A percentile compares a stretch with the other conserved stretches of the same genome.
Evolutionary conservation across 1,140 invertebrate species (phyloP).

Genomic region (Ceratosolen solmsi): DNA sequence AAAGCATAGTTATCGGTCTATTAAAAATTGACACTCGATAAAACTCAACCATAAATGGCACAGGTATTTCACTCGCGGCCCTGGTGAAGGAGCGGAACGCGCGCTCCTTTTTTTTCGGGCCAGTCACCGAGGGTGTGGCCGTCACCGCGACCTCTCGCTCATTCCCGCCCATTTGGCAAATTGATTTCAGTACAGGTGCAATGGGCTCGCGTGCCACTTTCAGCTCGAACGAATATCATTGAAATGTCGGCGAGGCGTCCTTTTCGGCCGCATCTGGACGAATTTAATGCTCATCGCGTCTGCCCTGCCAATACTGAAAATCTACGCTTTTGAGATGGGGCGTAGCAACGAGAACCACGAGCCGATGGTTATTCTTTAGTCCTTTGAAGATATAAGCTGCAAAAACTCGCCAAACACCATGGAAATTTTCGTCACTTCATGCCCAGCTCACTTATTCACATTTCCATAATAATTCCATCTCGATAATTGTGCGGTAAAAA

Average conservation of each 20-base stretch:
- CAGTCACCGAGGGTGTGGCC: conserved; percentile 58
- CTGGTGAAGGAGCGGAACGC: background rate
- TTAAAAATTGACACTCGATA: conserved; percentile 4
- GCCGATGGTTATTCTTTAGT: too few species aligned
- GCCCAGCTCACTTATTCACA: too few species aligned
- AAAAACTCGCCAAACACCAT: too few species aligned
- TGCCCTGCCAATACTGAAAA: too few species aligned
- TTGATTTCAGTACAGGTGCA: conserved; percentile 58
- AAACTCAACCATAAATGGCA: background rate
- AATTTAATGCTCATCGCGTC: too few species aligned
- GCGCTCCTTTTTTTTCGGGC: conserved; percentile 20
- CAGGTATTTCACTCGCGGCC: background rate
- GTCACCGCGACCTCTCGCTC: conserved; percentile 31
- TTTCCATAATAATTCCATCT: too few species aligned
- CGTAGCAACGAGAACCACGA: too few species aligned
- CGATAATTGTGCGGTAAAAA: too few species aligned
- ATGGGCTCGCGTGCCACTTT: conserved; percentile 14
- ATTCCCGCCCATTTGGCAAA: conserved; percentile 59
- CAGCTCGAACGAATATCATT: conserved; percentile 21
- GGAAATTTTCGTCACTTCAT: too few species aligned
- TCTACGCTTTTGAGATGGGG: too few species aligned
- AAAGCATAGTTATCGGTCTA: conserved; percentile 44
- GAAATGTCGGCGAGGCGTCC: background rate
- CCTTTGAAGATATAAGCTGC: too few species aligned
- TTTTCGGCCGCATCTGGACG: background rate